phyloP scores from a whole-genome alignment of 2,113 vertebrate genomes.

The Syrmaticus mikado region DNA sequence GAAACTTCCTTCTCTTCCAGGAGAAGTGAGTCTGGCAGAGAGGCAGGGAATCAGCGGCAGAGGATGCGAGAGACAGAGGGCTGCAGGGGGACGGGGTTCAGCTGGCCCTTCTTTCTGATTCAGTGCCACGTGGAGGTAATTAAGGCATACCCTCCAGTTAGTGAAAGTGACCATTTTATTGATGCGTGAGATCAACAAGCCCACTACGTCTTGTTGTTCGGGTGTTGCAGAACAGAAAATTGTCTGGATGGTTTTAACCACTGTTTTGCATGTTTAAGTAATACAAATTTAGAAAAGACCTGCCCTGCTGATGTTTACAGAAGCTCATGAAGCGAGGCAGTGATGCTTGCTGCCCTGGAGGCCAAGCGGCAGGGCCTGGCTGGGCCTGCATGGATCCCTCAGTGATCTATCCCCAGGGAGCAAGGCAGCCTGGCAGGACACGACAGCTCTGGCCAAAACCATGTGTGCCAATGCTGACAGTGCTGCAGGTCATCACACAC shows the following conservation, averaged over 20 bases:
- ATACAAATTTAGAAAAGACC: neutral
- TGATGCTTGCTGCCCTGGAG: neutral
- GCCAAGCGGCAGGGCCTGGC: neutral
- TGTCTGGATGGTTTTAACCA: slow-evolving; percentile 2
- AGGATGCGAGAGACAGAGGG: neutral
- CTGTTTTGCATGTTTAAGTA: slow-evolving; percentile 39
- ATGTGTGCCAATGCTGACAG: fast-evolving
- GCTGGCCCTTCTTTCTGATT: neutral
- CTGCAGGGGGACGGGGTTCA: neutral
- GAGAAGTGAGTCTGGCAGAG: neutral
- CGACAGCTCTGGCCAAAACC: neutral
- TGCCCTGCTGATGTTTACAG: slow-evolving; percentile 21
- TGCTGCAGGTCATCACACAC: neutral
- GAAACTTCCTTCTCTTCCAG: slow-evolving; percentile 33
- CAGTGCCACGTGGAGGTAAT: neutral
- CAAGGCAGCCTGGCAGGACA: fast-evolving
- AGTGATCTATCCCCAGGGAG: neutral
- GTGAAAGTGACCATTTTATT: neutral
- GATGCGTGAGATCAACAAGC: neutral
- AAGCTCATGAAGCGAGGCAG: neutral
- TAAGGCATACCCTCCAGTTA: neutral
- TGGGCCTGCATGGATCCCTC: neutral
- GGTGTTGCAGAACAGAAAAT: neutral
- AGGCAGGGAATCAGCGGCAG: slow-evolving; percentile 38
- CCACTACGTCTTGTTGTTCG: no score